Conservation (phyloP, 2,888 invertebrate genomes). For the Mamestra brassicae region DNA sequence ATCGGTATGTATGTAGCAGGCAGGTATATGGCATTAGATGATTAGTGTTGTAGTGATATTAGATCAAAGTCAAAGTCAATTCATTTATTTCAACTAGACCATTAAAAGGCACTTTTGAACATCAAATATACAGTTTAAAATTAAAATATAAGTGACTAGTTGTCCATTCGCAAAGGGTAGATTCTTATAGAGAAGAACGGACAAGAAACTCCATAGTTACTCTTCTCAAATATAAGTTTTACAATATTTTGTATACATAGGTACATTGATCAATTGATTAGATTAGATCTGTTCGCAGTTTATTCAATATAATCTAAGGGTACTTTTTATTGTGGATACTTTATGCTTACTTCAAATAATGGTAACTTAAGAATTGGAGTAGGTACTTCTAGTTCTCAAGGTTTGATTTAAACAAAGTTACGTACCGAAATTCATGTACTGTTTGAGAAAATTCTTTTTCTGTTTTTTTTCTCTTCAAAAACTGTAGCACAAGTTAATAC, state of each 20-base stretch:
- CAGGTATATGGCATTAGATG: neutral
- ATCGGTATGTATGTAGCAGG: neutral
- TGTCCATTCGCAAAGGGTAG: no score
- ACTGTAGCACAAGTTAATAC: neutral
- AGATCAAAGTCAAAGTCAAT: neutral
- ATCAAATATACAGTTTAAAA: no score
- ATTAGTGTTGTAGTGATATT: neutral
- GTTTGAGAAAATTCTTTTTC: neutral
- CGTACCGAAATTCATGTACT: neutral
- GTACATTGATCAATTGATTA: no score
- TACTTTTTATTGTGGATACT: no score
- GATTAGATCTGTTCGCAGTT: neutral
- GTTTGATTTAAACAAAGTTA: neutral
- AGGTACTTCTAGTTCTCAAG: neutral
- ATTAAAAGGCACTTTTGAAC: no score
- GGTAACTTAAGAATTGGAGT: neutral
- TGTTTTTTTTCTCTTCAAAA: no score
- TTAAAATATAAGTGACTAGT: no score
- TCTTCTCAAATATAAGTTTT: no score
- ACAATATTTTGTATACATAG: no score
- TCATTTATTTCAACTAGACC: no score
- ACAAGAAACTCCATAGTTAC: no score
- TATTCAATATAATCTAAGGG: neutral
- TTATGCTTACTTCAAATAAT: neutral
- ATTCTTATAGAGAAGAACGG: no score